Evolutionary conservation across 2,113 vertebrate genomes (phyloP).

Genomic region (Heterotis niloticus): DNA sequence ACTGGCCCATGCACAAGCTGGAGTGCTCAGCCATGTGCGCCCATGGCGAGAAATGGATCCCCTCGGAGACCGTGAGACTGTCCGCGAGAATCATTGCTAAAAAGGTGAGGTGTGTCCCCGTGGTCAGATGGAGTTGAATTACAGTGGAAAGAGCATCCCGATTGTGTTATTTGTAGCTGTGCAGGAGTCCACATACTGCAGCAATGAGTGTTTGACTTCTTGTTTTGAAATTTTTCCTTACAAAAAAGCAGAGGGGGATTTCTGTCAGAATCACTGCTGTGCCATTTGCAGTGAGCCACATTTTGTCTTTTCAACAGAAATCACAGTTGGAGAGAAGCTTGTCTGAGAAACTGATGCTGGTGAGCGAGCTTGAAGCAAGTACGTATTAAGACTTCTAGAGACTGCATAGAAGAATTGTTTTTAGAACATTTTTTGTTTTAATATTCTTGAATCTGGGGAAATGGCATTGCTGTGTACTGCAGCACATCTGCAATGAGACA

Average conservation of each 20-base stretch:
- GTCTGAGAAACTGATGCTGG: conserved; percentile 76
- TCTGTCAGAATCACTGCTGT: not conserved
- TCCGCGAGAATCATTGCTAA: conserved; percentile 85
- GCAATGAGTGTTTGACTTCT: no score
- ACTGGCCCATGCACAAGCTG: conserved; percentile 94
- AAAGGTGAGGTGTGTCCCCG: conserved; percentile 68
- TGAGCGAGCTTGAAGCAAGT: conserved; percentile 88
- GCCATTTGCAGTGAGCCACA: not conserved
- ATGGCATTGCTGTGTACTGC: no score
- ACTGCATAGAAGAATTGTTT: no score
- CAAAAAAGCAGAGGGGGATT: no score
- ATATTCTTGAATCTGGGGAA: no score
- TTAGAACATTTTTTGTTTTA: no score
- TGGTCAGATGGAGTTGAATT: no score
- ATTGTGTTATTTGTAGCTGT: no score
- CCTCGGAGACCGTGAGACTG: conserved; percentile 83
- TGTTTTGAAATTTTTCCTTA: no score
- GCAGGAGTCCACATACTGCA: no score
- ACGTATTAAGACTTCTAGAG: conserved; percentile 52
- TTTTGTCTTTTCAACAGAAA: conserved; percentile 63
- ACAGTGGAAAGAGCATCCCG: not conserved
- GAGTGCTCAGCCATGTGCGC: conserved; percentile 85
- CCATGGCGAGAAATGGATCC: conserved; percentile 85
- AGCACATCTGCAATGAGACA: no score
- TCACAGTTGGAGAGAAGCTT: conserved; percentile 70